Percentiles rank a stretch among this genome's conserved stretches.
These are phyloP conservation scores for Cantharis flavilabris DNA, from an alignment of 2,888 invertebrate species.

Conservation along the genomic window DNA sequence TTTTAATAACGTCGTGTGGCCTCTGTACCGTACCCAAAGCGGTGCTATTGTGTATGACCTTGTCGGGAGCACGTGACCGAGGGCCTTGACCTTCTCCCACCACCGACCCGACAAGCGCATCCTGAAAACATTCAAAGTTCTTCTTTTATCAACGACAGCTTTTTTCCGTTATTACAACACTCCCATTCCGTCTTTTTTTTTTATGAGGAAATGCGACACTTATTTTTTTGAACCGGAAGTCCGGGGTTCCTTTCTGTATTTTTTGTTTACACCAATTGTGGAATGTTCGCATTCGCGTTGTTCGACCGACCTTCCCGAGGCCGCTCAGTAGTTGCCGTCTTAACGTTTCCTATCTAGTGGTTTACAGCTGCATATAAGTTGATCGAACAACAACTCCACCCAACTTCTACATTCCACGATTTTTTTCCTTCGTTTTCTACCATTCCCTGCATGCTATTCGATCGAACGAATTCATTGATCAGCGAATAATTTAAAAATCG, in stretches of 20 bases:
- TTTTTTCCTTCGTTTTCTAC: slow-evolving; percentile 1
- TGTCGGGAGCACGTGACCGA: slow-evolving; percentile 62
- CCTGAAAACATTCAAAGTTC: slow-evolving; percentile 27
- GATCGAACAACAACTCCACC: slow-evolving; percentile 37
- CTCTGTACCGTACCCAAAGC: background rate
- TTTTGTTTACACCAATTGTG: slow-evolving; percentile 1
- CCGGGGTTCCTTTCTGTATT: background rate
- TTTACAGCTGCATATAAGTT: slow-evolving; percentile 29
- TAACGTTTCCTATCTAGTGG: slow-evolving; percentile 34
- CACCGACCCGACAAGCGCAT: slow-evolving; percentile 34
- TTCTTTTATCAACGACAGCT: slow-evolving; percentile 10
- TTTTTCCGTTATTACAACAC: background rate
- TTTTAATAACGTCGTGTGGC: slow-evolving; percentile 8
- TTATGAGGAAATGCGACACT: background rate
- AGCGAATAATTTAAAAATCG: background rate
- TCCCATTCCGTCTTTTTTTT: background rate
- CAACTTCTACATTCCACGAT: slow-evolving; percentile 33
- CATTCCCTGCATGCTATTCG: background rate
- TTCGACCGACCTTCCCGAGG: slow-evolving; percentile 40
- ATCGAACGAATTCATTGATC: background rate
- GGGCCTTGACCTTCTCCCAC: slow-evolving; percentile 61
- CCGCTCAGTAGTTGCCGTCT: slow-evolving; percentile 33
- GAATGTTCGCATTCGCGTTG: slow-evolving; percentile 35
- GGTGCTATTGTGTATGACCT: slow-evolving; percentile 55
- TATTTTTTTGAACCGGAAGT: background rate